Percentiles rank a stretch among this genome's conserved stretches.
phyloP scores from a whole-genome alignment of 2,113 vertebrate species.

The Mus pahari region DNA sequence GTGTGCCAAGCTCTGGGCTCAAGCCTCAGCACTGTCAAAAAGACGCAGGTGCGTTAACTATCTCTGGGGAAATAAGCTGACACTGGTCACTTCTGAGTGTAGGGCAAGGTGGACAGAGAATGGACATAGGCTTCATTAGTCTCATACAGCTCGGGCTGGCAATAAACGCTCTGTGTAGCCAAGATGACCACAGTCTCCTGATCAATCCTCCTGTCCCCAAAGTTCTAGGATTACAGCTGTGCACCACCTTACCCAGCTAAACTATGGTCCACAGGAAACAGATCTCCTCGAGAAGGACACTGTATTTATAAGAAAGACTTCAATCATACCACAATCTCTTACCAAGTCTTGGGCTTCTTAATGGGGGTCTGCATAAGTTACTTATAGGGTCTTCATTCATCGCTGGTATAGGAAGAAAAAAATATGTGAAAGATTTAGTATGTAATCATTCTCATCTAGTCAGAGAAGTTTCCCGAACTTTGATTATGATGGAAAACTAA shows the following conservation, averaged over 20 bases:
- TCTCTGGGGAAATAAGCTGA: conserved; percentile 41
- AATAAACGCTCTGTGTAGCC: neutral
- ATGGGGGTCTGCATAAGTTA: conserved; percentile 80
- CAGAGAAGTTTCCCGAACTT: conserved; percentile 9
- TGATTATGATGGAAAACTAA: neutral
- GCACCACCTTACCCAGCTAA: neutral
- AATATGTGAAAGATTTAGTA: conserved; percentile 59
- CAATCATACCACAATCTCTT: conserved; percentile 50
- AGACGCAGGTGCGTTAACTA: neutral
- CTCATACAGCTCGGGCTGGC: neutral
- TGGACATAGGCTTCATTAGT: neutral
- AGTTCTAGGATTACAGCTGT: neutral
- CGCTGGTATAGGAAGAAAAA: conserved; percentile 41
- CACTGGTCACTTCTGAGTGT: neutral
- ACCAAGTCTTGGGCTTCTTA: conserved; percentile 81
- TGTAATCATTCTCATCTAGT: neutral
- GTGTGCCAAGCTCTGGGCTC: neutral
- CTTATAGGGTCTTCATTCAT: conserved; percentile 30
- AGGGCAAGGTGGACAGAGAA: neutral
- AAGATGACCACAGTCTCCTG: neutral
- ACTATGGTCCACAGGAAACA: conserved; percentile 43
- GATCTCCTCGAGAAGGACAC: neutral
- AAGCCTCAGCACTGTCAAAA: neutral
- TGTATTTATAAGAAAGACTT: conserved; percentile 9
- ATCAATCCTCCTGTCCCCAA: neutral